Base-by-base conservation (phyloP, 2,113 vertebrate species). In the Polyodon spathula region DNA sequence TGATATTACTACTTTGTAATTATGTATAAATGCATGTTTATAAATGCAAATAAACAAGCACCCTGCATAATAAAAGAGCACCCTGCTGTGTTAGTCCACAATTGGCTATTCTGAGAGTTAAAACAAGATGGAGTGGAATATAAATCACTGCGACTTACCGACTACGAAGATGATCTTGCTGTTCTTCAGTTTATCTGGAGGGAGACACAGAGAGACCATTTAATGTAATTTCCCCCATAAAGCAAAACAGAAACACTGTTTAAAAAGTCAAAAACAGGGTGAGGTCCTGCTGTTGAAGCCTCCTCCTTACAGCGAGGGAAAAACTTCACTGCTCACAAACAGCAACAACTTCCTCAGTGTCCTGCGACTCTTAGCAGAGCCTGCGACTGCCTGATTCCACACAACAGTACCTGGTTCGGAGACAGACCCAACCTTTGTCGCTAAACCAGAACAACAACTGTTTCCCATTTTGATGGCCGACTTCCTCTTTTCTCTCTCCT, bases 161-260 rank as follows among this genome's bases (percentile, higher is more conserved):
- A 98, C 96, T 58, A 98, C 96, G 1, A 98, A 97, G 85, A 98
- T 93, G 86, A 98, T 97, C 81, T 96, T 98, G 63, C 85, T 76
- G 53, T 91, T 81, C 77, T 97, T 98, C 70, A 98, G 81, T 73
- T 97, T 97, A 66, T 97, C 95, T 97, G 84, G 54, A 70, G 78
- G 60, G 17, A 65, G 50, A 66, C 56, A 66, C 11, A 51, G 53
- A 63, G 37, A 61, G 48, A 27, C 52, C 0, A 67, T 1, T 37
- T 66, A n/a, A 37, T 12, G 5, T 11, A n/a, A 42, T n/a, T 27
- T 44, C 38, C 15, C 7, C 0, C 57, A 16, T 50, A 4, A 10
- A 58, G 11, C 27, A 16, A 6, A 37, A 48, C n/a, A 12, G 5
- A 7, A 62, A 78, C 71, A 64, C 68, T 75, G 73, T 71, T 6